Percentiles rank a stretch among this genome's conserved stretches.
Evolutionary conservation across 1,140 invertebrate genomes (phyloP).

Genomic region (Platorchestia sp.): DNA sequence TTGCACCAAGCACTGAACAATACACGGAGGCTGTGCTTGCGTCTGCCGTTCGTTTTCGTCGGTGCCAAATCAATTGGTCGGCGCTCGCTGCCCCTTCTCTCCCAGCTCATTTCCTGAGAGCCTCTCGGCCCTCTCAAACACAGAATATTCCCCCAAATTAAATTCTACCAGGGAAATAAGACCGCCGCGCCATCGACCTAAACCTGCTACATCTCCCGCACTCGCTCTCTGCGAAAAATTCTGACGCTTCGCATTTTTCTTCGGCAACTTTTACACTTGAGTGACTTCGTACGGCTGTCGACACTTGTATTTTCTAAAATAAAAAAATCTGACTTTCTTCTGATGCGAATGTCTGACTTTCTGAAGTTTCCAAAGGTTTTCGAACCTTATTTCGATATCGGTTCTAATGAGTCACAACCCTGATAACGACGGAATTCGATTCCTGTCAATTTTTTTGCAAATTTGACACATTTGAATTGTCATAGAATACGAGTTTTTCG

Average conservation of each 20-base stretch:
- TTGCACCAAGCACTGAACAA: too few species aligned
- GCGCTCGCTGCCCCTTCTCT: neutral
- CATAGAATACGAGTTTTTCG: too few species aligned
- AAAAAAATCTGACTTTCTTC: slow-evolving; percentile 5
- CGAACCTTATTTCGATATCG: neutral
- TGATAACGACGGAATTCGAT: neutral
- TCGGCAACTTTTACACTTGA: slow-evolving; percentile 4
- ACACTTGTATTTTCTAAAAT: neutral
- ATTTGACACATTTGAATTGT: neutral
- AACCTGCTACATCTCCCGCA: neutral
- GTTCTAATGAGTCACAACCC: neutral
- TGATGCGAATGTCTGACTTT: neutral
- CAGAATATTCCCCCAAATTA: slow-evolving; percentile 42
- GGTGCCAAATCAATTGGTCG: slow-evolving; percentile 1
- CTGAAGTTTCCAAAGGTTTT: neutral
- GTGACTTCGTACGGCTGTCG: neutral
- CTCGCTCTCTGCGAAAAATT: neutral
- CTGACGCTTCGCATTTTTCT: slow-evolving; percentile 14
- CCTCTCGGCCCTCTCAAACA: slow-evolving; percentile 36
- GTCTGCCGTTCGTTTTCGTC: neutral
- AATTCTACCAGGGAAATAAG: slow-evolving; percentile 50
- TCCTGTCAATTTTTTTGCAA: neutral
- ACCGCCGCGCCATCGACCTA: slow-evolving; percentile 29
- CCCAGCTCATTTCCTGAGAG: slow-evolving; percentile 42
- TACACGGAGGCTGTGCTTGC: too few species aligned